Conservation (phyloP, 2,888 invertebrate genomes). For the Listrodromus nycthemerus region DNA sequence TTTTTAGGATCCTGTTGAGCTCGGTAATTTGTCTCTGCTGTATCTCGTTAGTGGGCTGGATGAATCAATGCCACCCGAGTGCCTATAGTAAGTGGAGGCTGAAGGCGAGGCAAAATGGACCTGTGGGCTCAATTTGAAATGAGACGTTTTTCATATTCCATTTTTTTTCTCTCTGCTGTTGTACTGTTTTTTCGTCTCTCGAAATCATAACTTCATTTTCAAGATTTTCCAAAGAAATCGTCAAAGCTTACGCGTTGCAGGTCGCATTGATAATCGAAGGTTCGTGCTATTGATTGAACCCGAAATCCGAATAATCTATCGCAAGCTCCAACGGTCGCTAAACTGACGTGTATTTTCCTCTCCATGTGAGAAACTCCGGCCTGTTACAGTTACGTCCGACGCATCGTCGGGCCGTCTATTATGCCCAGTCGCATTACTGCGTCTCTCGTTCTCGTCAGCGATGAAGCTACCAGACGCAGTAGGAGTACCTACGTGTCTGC, state of each 20-base stretch:
- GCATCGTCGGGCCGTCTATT: conserved; percentile 44
- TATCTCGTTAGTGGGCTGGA: too few species aligned
- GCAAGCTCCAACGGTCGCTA: conserved; percentile 11
- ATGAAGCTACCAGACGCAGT: background rate
- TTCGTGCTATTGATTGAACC: background rate
- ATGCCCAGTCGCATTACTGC: conserved; percentile 45
- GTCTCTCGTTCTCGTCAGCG: conserved; percentile 6
- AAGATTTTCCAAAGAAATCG: background rate
- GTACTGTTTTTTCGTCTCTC: too few species aligned
- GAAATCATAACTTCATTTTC: too few species aligned
- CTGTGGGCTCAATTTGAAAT: too few species aligned
- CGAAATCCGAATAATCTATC: conserved; percentile 39
- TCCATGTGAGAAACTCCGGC: conserved; percentile 8
- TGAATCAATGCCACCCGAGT: too few species aligned
- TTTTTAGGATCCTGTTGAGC: background rate
- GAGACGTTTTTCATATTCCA: too few species aligned
- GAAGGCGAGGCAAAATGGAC: too few species aligned
- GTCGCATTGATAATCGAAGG: background rate
- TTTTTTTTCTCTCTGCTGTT: too few species aligned
- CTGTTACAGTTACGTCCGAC: background rate
- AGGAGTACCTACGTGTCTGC: conserved; percentile 9
- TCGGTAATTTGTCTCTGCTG: background rate
- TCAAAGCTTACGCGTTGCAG: background rate
- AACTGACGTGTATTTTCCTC: conserved; percentile 28
- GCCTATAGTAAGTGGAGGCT: too few species aligned